Evolutionary conservation across 92 coral and sea anemone genomes (phyloP), one percentile per base, ranked within the genome.

Genomic region (Chrysogorgia sp.): DNA sequence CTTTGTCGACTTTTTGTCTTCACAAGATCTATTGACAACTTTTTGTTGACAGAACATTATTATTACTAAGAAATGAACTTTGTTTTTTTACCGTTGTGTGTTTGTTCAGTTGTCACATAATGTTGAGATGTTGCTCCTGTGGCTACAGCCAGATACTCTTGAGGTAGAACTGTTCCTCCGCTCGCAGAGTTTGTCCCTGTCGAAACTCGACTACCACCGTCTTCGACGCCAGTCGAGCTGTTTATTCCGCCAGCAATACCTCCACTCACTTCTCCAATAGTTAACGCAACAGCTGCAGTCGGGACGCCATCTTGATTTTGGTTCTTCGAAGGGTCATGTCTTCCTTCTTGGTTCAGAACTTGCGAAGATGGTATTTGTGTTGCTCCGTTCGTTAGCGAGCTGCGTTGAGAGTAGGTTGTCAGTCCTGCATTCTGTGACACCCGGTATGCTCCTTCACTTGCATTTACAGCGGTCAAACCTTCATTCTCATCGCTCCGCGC

Each of bases 221-320:
- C 65, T 22, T 72, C 79, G 0, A 31, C 79, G 1, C 65, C 30
- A 8, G 63, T 13, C 1, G 92, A 53, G 45, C 90, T 90, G 24
- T 86, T 91, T 0, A 89, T 92, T 7, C 82, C 81, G 20, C 56
- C 80, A 2, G 87, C 56, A 1, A 82, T 62, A 32, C 81, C 74
- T 26, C 96, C 92, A 53, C 85, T 90, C 9, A 90, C 98, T 3
- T 86, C 96, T 5, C 90, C 64, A 8, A 92, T 93, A 1, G 85
- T 90, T 25, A 89, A 89, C 24, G 88, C 83, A 37, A 89, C 67
- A 68, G 81, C 52, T 2, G 85, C 83, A 37, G 92, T 61, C 2
- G 93, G 74, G 17, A 92, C 94, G 53, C 69, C 82, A 30, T 90
- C 97, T 53, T 71, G 78, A 13, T 65, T 31, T 15, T 32, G 64